Conservation (phyloP, 2,888 invertebrate genomes). For the Parnassius orleans region DNA sequence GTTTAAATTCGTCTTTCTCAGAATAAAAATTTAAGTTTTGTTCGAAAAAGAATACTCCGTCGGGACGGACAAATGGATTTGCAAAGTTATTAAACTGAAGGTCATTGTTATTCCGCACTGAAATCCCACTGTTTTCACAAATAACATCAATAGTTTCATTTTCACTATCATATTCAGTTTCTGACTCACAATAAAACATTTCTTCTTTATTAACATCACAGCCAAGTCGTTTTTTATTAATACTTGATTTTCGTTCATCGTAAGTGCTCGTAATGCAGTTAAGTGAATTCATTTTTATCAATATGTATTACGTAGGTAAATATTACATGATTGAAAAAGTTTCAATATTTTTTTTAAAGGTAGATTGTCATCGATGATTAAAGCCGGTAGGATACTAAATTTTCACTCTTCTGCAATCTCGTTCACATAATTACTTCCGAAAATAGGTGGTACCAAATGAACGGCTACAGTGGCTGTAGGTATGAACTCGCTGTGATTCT, state of each 20-base stretch:
- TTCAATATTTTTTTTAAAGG: neutral
- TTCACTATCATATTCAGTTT: conserved; percentile 69
- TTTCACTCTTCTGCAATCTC: conserved; percentile 32
- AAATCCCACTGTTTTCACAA: conserved; percentile 64
- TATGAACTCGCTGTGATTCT: conserved; percentile 60
- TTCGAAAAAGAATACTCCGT: conserved; percentile 53
- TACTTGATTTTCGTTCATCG: conserved; percentile 46
- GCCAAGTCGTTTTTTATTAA: conserved; percentile 35
- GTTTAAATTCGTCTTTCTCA: conserved; percentile 45
- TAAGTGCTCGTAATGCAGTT: conserved; percentile 74
- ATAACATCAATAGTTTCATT: conserved; percentile 73
- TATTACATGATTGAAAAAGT: conserved; percentile 10
- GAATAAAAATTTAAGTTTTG: conserved; percentile 45
- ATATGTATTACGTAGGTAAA: neutral
- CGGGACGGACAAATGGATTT: conserved; percentile 42
- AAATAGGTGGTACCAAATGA: conserved; percentile 72
- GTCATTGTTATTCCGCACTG: conserved; percentile 30
- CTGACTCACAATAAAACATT: conserved; percentile 55
- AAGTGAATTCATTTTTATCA: conserved; percentile 52
- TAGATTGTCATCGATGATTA: conserved; percentile 30
- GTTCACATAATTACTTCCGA: conserved; percentile 73
- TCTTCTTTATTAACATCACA: conserved; percentile 44
- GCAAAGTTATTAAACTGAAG: conserved; percentile 38
- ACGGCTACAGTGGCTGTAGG: conserved; percentile 62
- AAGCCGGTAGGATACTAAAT: conserved; percentile 43